A percentile compares a stretch with the other conserved stretches of the same genome.
Conservation (phyloP, 2,113 vertebrate species). For the Cyanistes caeruleus region DNA sequence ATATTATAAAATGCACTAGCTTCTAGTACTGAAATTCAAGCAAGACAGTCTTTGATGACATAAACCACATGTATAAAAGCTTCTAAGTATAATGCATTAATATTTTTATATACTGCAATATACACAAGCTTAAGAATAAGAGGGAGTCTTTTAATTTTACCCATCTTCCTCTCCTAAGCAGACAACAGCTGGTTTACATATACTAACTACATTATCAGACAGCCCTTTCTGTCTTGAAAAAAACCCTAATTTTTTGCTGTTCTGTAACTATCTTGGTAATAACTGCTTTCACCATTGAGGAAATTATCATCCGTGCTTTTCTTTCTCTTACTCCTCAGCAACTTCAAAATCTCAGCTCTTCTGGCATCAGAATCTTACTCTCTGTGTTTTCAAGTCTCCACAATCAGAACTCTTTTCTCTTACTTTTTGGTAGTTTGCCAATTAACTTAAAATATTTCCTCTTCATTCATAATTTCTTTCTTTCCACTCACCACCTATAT, state of each 20-base stretch:
- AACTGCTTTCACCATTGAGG: not conserved
- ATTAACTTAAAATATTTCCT: not conserved
- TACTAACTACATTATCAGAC: not conserved
- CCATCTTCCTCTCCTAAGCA: not conserved
- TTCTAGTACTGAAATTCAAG: not conserved
- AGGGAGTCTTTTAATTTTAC: not conserved
- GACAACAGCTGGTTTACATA: not conserved
- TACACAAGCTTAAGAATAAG: not conserved
- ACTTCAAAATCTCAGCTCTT: not conserved
- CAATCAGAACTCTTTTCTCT: not conserved
- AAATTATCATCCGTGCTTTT: not conserved
- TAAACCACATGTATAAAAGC: not conserved
- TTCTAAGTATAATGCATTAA: not conserved
- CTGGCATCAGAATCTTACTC: not conserved
- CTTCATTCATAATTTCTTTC: not conserved
- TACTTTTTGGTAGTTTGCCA: not conserved
- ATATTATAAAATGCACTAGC: not conserved
- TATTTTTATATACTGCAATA: not conserved
- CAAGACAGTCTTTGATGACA: not conserved
- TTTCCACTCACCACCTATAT: not conserved
- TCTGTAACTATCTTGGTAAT: not conserved
- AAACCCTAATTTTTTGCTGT: fast-evolving
- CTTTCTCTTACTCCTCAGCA: not conserved
- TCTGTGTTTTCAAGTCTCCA: not conserved
- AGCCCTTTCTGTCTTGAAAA: not conserved